Evolutionary conservation across 2,888 invertebrate genomes (phyloP).

Genomic region (Sphaerophoria rueppellii): DNA sequence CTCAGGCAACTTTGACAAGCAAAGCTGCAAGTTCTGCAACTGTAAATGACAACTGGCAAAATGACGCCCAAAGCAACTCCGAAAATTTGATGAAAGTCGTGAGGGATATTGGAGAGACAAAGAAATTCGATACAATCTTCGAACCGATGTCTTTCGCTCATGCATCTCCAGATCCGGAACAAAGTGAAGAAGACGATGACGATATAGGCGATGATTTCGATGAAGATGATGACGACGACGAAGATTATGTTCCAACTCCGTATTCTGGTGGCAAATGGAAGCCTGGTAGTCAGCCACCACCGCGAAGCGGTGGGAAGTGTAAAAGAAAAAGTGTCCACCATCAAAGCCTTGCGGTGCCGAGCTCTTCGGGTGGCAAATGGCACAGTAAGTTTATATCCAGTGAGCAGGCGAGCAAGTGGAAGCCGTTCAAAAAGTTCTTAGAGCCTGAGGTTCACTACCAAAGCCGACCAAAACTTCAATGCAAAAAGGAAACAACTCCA

Average conservation of each 20-base stretch:
- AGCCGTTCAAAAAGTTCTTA: slow-evolving; percentile 1
- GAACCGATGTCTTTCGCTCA: slow-evolving; percentile 78
- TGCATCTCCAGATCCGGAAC: slow-evolving; percentile 77
- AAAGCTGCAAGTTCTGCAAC: slow-evolving; percentile 38
- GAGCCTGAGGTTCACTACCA: neutral
- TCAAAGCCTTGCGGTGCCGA: neutral
- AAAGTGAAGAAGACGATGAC: slow-evolving; percentile 79
- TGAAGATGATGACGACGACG: slow-evolving; percentile 82
- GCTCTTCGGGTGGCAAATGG: slow-evolving; percentile 46
- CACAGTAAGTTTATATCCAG: slow-evolving; percentile 16
- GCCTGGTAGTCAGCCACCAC: slow-evolving; percentile 59
- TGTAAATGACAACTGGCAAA: slow-evolving; percentile 70
- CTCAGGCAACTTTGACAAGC: slow-evolving; percentile 49
- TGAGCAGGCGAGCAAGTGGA: slow-evolving; percentile 9
- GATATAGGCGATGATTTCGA: slow-evolving; percentile 72
- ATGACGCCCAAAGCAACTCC: slow-evolving; percentile 75
- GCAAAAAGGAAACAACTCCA: neutral
- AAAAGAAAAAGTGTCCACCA: slow-evolving; percentile 10
- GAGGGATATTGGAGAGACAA: slow-evolving; percentile 85
- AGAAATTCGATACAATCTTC: slow-evolving; percentile 83
- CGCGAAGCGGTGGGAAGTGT: slow-evolving; percentile 53
- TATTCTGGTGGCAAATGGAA: slow-evolving; percentile 67
- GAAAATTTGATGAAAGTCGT: slow-evolving; percentile 86
- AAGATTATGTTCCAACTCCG: slow-evolving; percentile 83
- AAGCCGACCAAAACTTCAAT: slow-evolving; percentile 29